Conservation (phyloP, 2,888 invertebrate genomes). For the Clostera curtula region DNA sequence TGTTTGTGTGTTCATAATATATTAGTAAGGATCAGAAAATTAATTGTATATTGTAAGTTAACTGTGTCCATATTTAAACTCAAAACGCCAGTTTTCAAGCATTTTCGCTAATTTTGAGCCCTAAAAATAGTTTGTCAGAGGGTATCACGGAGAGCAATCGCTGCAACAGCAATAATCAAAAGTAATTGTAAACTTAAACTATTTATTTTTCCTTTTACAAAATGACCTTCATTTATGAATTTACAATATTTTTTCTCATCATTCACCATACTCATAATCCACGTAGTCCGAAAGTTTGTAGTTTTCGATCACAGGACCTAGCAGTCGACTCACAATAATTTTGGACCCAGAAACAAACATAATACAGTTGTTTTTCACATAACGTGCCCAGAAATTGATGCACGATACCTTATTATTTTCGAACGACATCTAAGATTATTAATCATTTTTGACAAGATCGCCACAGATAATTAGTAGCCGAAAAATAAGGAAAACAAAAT, state of each 20-base stretch:
- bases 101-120: neutral
- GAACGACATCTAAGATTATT: too few relatives aligned
- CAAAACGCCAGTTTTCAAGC: too few relatives aligned
- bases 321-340: slow-evolving; percentile 36
- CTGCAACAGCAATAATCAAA: slow-evolving; percentile 53
- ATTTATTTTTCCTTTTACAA: slow-evolving; percentile 72
- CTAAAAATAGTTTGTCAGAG: slow-evolving; percentile 11
- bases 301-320: slow-evolving; percentile 36
- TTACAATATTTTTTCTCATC: slow-evolving; percentile 58
- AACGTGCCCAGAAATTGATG: neutral
- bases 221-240: slow-evolving; percentile 59
- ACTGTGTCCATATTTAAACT: neutral
- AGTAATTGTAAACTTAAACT: slow-evolving; percentile 68
- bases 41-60: neutral
- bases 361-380: slow-evolving; percentile 33
- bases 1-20: neutral
- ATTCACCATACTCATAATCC: slow-evolving; percentile 23
- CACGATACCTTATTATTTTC: too few relatives aligned
- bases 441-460: too few relatives aligned
- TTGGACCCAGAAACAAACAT: slow-evolving; percentile 64
- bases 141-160: slow-evolving; percentile 17
- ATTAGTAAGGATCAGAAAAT: neutral
- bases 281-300: slow-evolving; percentile 35
- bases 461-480: too few relatives aligned
- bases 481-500: too few relatives aligned